These are phyloP conservation scores for Nomada lathburiana DNA, from an alignment of 2,888 invertebrate genomes.

Conservation along the genomic window DNA sequence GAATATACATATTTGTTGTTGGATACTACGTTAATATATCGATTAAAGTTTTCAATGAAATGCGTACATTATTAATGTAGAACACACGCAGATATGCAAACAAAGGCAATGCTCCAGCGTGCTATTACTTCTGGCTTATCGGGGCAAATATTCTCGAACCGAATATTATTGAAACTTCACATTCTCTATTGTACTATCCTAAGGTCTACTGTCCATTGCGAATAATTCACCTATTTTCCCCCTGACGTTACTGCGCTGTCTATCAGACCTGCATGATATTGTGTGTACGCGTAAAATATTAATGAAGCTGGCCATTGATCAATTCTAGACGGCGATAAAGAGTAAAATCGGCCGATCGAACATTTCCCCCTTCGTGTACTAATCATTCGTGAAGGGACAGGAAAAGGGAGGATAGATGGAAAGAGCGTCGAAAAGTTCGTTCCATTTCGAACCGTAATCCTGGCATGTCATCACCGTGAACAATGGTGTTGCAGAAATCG, in stretches of 20 bases:
- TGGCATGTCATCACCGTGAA: constrained; percentile 7
- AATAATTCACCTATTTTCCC: constrained; percentile 40
- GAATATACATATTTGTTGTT: too few relatives aligned
- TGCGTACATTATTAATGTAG: too few relatives aligned
- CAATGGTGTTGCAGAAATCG: constrained; percentile 27
- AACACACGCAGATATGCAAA: too few relatives aligned
- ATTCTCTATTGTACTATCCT: neutral
- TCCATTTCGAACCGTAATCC: constrained; percentile 26
- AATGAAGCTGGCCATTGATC: constrained; percentile 8
- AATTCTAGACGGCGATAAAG: neutral
- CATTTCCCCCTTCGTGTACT: neutral
- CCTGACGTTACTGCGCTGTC: constrained; percentile 3
- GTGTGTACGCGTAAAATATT: constrained; percentile 21
- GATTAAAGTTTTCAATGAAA: too few relatives aligned
- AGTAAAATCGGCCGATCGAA: constrained; percentile 21
- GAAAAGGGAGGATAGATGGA: neutral
- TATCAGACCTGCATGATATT: neutral
- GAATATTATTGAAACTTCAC: neutral
- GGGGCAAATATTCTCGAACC: neutral
- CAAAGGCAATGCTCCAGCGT: too few relatives aligned
- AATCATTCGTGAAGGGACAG: constrained; percentile 21
- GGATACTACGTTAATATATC: too few relatives aligned
- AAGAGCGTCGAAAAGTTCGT: constrained; percentile 18
- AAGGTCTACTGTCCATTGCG: constrained; percentile 13
- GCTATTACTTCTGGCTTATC: neutral